phyloP scores from a whole-genome alignment of 2,888 invertebrate genomes.

The Lymantria monacha region DNA sequence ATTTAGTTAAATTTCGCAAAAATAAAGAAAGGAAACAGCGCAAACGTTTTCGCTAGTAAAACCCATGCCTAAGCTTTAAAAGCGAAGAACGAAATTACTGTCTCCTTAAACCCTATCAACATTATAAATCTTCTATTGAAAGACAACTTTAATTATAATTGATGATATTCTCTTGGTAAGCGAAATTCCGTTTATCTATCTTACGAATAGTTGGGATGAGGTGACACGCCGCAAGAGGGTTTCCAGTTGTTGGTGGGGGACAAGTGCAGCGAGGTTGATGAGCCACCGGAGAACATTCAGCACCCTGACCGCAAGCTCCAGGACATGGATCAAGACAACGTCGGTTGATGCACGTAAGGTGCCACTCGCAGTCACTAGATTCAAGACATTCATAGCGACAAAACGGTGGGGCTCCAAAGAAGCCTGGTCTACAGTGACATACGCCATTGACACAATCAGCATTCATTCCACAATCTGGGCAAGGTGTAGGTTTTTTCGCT shows the following conservation, averaged over 20 bases:
- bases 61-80: constrained; percentile 82
- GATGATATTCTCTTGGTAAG: constrained; percentile 33
- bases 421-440: constrained; percentile 86
- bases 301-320: constrained; percentile 88
- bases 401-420: constrained; percentile 87
- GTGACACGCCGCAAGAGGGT: constrained; percentile 87
- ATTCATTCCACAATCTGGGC: constrained; percentile 89
- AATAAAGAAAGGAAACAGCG: constrained; percentile 36
- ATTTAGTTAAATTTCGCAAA: constrained; percentile 29
- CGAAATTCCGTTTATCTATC: constrained; percentile 70
- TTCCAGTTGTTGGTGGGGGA: constrained; percentile 85
- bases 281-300: constrained; percentile 86
- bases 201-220: constrained; percentile 75
- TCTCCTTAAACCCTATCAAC: constrained; percentile 27
- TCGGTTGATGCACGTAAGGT: constrained; percentile 86
- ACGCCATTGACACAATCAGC: constrained; percentile 86
- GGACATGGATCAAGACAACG: constrained; percentile 89
- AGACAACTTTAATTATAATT: not conserved
- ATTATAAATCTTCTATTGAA: not conserved
- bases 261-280: constrained; percentile 88
- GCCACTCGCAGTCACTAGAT: constrained; percentile 87
- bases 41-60: constrained; percentile 71
- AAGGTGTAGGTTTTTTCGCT: constrained; percentile 77
- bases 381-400: constrained; percentile 88
- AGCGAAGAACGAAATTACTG: constrained; percentile 60